Evolutionary conservation across 2,797 vertebrate genomes (phyloP).

Genomic region (Amblyopsis hoosieri): DNA sequence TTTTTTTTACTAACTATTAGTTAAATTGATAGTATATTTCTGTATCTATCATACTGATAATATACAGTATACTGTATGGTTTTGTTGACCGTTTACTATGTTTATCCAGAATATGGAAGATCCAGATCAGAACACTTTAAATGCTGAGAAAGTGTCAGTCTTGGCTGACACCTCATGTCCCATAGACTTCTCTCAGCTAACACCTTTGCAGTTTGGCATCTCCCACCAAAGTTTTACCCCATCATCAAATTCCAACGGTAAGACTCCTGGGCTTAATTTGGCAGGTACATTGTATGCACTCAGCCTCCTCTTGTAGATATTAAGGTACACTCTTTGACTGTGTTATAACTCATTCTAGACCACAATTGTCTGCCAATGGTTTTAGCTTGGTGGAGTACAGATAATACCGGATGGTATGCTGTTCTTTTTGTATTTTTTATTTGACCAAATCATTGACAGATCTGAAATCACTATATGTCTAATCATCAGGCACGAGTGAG

Average conservation of each 20-base stretch:
- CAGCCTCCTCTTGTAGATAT: not conserved
- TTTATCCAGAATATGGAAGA: conserved; percentile 52
- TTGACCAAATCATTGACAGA: too few species aligned
- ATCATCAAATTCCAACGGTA: conserved; percentile 64
- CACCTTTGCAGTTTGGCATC: conserved; percentile 74
- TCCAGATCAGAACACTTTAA: conserved; percentile 14
- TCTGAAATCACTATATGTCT: too few species aligned
- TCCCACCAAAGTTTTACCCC: conserved; percentile 71
- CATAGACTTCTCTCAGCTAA: conserved; percentile 65
- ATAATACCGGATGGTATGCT: too few species aligned
- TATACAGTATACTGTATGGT: not conserved
- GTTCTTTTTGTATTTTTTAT: too few species aligned
- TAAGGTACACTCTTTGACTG: too few species aligned
- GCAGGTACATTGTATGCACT: not conserved
- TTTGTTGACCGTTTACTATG: not conserved
- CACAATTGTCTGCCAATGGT: too few species aligned
- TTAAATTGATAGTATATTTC: too few species aligned
- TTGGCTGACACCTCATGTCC: conserved; percentile 15
- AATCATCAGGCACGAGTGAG: too few species aligned
- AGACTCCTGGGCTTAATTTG: not conserved
- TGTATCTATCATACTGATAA: too few species aligned
- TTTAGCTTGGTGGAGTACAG: too few species aligned
- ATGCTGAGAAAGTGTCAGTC: conserved; percentile 13
- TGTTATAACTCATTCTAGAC: too few species aligned
- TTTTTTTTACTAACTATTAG: too few species aligned